Conservation (phyloP, 2,888 invertebrate species). For the Meliscaeva auricollis region DNA sequence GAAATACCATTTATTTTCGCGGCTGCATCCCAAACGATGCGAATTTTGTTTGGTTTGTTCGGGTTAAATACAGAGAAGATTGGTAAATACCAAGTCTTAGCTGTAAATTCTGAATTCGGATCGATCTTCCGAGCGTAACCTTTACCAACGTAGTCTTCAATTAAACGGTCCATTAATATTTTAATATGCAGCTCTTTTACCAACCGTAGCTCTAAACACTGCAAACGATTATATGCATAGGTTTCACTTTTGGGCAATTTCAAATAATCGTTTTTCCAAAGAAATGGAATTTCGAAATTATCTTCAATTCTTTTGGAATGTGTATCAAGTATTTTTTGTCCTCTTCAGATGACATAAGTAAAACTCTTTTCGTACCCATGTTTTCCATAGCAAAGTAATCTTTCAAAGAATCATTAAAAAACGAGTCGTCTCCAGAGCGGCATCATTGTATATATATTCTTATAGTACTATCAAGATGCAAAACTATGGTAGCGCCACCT, state of each 20-base stretch:
- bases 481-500: too few species aligned
- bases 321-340: constrained; percentile 16
- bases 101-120: not conserved
- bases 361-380: constrained; percentile 21
- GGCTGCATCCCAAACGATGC: constrained; percentile 27
- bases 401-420: constrained; percentile 14
- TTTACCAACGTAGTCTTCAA: constrained; percentile 18
- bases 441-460: too few species aligned
- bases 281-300: constrained; percentile 28
- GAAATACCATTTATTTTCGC: constrained; percentile 18
- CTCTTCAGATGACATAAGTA: constrained; percentile 19
- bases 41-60: constrained; percentile 27
- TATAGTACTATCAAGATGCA: too few species aligned
- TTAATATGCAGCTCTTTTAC: constrained; percentile 11
- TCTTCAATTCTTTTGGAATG: constrained; percentile 27
- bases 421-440: not conserved
- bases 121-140: constrained; percentile 27
- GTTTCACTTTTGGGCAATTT: constrained; percentile 16
- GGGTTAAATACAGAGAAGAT: constrained; percentile 24
- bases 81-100: constrained; percentile 35
- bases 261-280: constrained; percentile 13
- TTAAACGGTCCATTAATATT: constrained; percentile 4
- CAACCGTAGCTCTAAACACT: constrained; percentile 15
- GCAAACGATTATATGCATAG: constrained; percentile 16
- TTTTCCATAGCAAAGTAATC: constrained; percentile 33